Percentiles rank a stretch among this genome's conserved stretches.
Evolutionary conservation across 2,888 invertebrate species (phyloP).

Genomic region (Drosophila nr. fundita): DNA sequence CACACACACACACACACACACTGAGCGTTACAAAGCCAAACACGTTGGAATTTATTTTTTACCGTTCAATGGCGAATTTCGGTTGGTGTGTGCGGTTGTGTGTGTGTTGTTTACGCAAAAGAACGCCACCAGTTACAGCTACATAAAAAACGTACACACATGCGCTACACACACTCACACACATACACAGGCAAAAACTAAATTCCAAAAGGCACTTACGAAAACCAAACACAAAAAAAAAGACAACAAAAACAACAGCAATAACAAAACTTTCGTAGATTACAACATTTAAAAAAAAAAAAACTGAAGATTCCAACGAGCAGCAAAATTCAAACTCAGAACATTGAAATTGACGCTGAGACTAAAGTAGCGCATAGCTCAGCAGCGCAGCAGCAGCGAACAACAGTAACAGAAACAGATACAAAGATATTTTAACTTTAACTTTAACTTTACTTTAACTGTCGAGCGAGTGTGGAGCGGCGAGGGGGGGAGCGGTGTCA

Average conservation of each 20-base stretch:
- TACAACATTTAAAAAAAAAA: conserved; percentile 58
- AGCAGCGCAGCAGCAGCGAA: conserved; percentile 16
- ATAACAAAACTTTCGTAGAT: conserved; percentile 58
- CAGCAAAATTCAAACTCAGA: conserved; percentile 20
- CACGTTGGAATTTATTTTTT: conserved; percentile 72
- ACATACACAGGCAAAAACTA: conserved; percentile 7
- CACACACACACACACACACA: conserved; percentile 1
- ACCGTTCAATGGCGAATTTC: conserved; percentile 78
- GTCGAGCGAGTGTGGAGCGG: conserved; percentile 14
- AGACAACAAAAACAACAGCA: conserved; percentile 34
- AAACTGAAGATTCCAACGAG: conserved; percentile 47
- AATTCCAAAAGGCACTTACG: conserved; percentile 64
- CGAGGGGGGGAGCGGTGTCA: conserved; percentile 31
- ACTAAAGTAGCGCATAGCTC: conserved; percentile 65
- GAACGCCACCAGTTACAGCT: conserved; percentile 64
- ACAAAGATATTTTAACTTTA: conserved; percentile 60
- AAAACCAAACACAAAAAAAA: conserved; percentile 50
- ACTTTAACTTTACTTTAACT: conserved; percentile 30
- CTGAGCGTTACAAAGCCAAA: conserved; percentile 57
- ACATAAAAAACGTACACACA: conserved; percentile 31
- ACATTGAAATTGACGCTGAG: conserved; percentile 43
- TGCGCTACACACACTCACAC: conserved; percentile 17
- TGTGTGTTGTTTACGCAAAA: conserved; percentile 63
- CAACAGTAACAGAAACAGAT: conserved; percentile 47
- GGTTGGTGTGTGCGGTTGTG: conserved; percentile 21